phyloP scores from a whole-genome alignment of 2,888 invertebrate genomes.

The Himalopsyche kuldschensis region DNA sequence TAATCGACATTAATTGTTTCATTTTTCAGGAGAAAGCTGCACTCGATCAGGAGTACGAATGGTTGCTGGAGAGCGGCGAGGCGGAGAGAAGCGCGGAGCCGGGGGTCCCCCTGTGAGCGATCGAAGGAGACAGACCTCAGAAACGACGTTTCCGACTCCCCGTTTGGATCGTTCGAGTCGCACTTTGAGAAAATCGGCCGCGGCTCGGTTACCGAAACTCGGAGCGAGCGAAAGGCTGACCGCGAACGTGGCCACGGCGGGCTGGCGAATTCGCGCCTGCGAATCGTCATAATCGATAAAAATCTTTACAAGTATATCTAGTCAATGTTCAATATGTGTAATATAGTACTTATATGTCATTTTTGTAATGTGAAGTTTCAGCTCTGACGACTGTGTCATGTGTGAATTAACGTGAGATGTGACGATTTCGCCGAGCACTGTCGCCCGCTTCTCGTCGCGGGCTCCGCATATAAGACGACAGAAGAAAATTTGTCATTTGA shows the following conservation, averaged over 20 bases:
- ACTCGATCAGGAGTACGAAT: slow-evolving; percentile 31
- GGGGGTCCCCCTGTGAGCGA: slow-evolving; percentile 34
- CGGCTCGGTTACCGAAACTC: neutral
- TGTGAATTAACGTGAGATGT: no score
- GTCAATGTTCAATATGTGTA: neutral
- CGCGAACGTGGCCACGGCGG: no score
- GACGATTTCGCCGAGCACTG: no score
- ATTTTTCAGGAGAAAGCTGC: slow-evolving; percentile 29
- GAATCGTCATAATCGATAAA: neutral
- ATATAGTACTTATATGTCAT: neutral
- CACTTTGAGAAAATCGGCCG: neutral
- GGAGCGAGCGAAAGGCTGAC: no score
- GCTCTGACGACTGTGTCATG: no score
- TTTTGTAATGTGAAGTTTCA: neutral
- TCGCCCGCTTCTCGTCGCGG: no score
- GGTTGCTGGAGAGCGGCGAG: slow-evolving; percentile 21
- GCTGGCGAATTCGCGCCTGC: no score
- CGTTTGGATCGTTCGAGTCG: neutral
- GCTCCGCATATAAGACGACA: no score
- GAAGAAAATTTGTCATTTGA: no score
- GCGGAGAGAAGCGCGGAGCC: slow-evolving; percentile 15
- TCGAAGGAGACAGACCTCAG: neutral
- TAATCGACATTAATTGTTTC: neutral
- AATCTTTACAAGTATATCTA: neutral
- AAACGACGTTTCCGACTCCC: neutral